Conservation (phyloP, 2,113 vertebrate species). For the Oreochromis spilurus region DNA sequence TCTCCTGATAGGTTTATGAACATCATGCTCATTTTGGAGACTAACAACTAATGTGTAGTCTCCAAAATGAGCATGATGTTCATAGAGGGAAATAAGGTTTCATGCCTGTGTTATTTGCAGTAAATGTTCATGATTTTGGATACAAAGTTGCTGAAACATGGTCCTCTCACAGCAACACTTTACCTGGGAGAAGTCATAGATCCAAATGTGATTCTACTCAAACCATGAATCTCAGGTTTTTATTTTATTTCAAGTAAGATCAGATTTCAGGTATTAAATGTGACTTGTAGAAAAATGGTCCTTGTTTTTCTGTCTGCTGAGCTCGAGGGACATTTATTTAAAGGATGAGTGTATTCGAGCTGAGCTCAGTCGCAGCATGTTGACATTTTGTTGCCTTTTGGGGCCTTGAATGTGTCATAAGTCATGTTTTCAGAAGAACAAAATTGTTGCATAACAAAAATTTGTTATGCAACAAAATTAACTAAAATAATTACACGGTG, state of each 20-base stretch:
- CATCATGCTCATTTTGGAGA: background rate
- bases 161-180: background rate
- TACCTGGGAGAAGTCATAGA: background rate
- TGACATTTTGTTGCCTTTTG: background rate
- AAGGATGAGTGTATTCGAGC: background rate
- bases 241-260: background rate
- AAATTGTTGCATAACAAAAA: too few relatives aligned
- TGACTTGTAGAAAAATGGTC: background rate
- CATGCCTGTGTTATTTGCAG: background rate
- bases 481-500: background rate
- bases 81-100: background rate
- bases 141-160: background rate
- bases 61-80: background rate
- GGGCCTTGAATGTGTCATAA: slow-evolving; percentile 4
- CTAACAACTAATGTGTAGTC: background rate
- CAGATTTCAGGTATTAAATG: background rate
- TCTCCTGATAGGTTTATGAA: background rate
- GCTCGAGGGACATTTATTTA: background rate
- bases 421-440: background rate
- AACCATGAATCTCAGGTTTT: background rate
- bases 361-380: background rate
- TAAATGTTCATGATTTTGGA: background rate
- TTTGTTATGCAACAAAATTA: background rate
- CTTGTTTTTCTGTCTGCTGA: background rate
- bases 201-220: background rate